Base-by-base conservation (phyloP, 1,140 invertebrate genomes). In the Aleiodes sp. region DNA sequence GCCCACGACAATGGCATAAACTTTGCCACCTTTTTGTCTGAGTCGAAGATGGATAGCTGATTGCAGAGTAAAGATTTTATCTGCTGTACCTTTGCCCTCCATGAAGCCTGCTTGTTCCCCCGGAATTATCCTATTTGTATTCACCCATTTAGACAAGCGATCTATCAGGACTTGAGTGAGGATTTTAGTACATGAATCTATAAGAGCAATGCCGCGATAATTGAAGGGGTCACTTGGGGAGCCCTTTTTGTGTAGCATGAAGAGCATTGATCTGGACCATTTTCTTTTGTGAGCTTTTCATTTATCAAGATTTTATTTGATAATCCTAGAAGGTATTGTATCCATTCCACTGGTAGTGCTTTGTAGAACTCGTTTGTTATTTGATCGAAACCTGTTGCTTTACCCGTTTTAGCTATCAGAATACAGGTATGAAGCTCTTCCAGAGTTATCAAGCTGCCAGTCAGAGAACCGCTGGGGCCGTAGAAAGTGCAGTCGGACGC, bases 61-160 rank as follows among this genome's bases (percentile, higher is more conserved):
- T 26, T 63, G 61, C 12, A 63, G 61, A n/a, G 33, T 37, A 14
- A 63, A 63, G 2, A 72, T 59, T n/a, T 74, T 73, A 35, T 74
- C 70, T 12, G 31, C 26, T 12, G 72, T n/a, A 4, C 64, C 61
- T 37, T 19, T 35, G 6, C 52, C 52, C n/a, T 12, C 28, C 9
- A 37, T 31, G 28, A 70, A 70, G 26, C 61, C 68, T 14, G 68
- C 60, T 43, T 65, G 61, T 21, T 64, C 62, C 29, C 65, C 68
- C 2, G 29, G 68, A 10, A 70, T 12, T 8, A 68, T 6, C 3
- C 19, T 39, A 4, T 1, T 12, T 24, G 2, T 19, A 39, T 2
- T 63, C 2, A 16, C 33, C 29, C 29, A 63, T 6, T 16, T 37
- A 4, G 2, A 19, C 7, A 63, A 31, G 7, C 41, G 4, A 14